Base-by-base conservation (phyloP, 1,140 invertebrate species). In the Branchinecta lynchi region DNA sequence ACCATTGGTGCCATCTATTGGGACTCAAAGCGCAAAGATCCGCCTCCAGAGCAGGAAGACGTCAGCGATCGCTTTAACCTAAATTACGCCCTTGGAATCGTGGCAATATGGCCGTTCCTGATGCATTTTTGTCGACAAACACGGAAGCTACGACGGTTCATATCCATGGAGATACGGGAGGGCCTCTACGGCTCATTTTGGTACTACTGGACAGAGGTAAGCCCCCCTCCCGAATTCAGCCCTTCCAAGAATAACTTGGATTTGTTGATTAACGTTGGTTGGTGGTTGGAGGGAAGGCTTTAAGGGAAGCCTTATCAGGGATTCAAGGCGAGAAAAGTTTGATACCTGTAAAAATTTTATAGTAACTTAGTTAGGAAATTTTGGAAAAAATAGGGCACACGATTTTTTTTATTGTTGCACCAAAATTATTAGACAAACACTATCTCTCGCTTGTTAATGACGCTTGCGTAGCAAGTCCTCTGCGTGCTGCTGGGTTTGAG, bases 1-100 rank as follows among this genome's bases (percentile, higher is more conserved):
- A 81, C 89, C 66, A 85, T 89, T n/a, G 92, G 92, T 45, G 86
- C 86, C 71, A 86, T 94, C 68, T 96, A 90, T 77, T 93, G 90
- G 90, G 89, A 93, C 74, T 82, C 93, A 0, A 87, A 89, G 7
- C 78, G 82, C n/a, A 83, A 87, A 10, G 81, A 82, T 60, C 86
- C 88, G 77, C 82, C 83, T 0, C 85, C 73, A 7, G 76, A 80
- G 60, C 79, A 81, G 70, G 78, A 79, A 46, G 73, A 76, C 66
- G 70, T 80, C 0, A 76, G 76, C 65, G 80, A 81, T 72, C 83
- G 91, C 68, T 77, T 92, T 45, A 90, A 89, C 3, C 92, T 89
- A 75, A 88, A 93, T 77, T 92, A 92, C 74, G 81, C 85, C n/a
- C 85, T 89, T 68, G 84, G 90, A 80, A 85, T 86, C 44, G 75